Evolutionary conservation across 2,113 vertebrate genomes (phyloP), one percentile per base, ranked within the genome.

Genomic region (Phyllostomus hastatus): DNA sequence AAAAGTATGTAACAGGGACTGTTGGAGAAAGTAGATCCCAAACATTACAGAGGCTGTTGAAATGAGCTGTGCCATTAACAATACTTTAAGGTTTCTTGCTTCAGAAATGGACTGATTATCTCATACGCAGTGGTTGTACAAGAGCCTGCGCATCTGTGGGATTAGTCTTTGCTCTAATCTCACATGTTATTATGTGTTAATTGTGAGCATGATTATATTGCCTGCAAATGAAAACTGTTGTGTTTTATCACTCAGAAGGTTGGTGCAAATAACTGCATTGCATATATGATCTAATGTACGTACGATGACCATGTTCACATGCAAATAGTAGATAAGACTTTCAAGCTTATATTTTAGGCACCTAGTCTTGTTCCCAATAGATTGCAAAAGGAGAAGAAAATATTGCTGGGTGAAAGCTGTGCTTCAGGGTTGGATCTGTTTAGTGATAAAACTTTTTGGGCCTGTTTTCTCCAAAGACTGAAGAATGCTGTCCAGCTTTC

Each of bases 171-270:
- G 86, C 81, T 95, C 61, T 95, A 91, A 88, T 97, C 88, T 91
- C 91, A 10, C 81, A 90, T 91, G 81, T 78, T 97, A 73, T 70
- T 94, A 92, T 31, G 61, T 81, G 91, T 96, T 97, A 94, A 96
- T 97, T 96, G 86, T 94, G 75, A 95, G 52, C 33, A 43, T 90
- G 95, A 96, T 97, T 97, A 91, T 46, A 92, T 79, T 97, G 82
- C 91, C 73, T 76, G 82, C 87, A 95, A 86, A 93, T 96, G 95
- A 81, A 95, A 97, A 96, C 91, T 80, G 95, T 73, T 59, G 72
- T 94, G 59, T 91, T 81, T 96, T 95, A 78, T 87, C 88, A 70
- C 73, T 91, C 26, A 57, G 16, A 82, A 90, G 54, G 11, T 94
- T 57, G 19, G 41, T 87, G 67, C 75, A 93, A 67, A 94, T 97